A percentile compares a stretch with the other conserved stretches of the same genome.
phyloP scores from a whole-genome alignment of 2,888 invertebrate genomes.

The Tanytarsus gracilentus region DNA sequence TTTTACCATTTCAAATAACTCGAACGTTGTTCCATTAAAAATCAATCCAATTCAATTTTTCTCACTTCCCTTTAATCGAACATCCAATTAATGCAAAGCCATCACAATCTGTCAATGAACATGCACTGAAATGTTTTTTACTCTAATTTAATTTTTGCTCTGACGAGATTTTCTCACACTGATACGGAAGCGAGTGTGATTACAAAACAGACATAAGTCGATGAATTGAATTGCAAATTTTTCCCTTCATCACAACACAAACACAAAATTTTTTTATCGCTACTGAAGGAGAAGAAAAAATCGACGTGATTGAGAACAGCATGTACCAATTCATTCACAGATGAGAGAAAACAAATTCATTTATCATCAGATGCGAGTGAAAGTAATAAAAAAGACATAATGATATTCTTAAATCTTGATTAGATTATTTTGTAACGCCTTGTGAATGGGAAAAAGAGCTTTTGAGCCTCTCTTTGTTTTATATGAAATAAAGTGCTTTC shows the following conservation, averaged over 20 bases:
- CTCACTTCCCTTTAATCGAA: too few relatives aligned
- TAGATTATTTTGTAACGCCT: slow-evolving; percentile 1
- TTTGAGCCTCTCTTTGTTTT: not conserved
- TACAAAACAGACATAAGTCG: too few relatives aligned
- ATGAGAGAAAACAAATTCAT: slow-evolving; percentile 19
- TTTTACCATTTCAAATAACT: too few relatives aligned
- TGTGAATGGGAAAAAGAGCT: not conserved
- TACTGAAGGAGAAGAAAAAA: not conserved
- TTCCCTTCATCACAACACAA: not conserved
- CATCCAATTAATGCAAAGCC: too few relatives aligned
- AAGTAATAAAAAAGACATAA: slow-evolving; percentile 20
- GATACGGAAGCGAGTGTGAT: not conserved
- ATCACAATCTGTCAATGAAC: too few relatives aligned
- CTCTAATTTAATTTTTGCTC: not conserved
- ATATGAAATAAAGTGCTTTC: slow-evolving; percentile 8
- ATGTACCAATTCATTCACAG: not conserved
- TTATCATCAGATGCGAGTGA: slow-evolving; percentile 12
- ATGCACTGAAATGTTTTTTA: too few relatives aligned
- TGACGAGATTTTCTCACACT: not conserved
- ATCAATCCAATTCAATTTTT: too few relatives aligned
- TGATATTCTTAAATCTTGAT: slow-evolving; percentile 19
- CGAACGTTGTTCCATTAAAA: too few relatives aligned
- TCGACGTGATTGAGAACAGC: slow-evolving; percentile 13
- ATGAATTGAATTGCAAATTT: slow-evolving; percentile 26
- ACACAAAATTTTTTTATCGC: not conserved